Conservation (phyloP, 2,888 invertebrate species). For the Agonum fuliginosum region DNA sequence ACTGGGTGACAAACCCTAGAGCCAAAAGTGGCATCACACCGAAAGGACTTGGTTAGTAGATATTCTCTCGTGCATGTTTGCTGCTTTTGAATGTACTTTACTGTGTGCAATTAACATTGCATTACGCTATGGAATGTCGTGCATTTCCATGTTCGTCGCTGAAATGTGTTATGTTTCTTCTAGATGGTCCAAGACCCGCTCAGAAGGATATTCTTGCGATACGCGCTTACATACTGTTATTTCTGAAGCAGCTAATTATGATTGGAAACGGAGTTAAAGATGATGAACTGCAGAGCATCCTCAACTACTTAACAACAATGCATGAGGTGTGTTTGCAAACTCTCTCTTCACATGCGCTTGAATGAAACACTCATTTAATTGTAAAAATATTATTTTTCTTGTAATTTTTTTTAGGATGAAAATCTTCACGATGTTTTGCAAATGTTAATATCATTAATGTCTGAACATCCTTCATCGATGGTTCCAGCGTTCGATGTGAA, state of each 20-base stretch:
- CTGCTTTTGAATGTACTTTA: constrained; percentile 39
- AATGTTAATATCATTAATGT: constrained; percentile 97
- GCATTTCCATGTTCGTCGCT: not conserved
- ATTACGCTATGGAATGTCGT: constrained; percentile 32
- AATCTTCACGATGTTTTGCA: constrained; percentile 98
- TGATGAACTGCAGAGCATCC: constrained; percentile 98
- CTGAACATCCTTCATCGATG: constrained; percentile 99
- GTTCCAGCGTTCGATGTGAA: constrained; percentile 99
- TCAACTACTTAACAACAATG: constrained; percentile 98
- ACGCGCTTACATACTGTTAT: constrained; percentile 94
- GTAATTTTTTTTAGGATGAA: constrained; percentile 83
- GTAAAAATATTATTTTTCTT: not conserved
- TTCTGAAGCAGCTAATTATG: constrained; percentile 96
- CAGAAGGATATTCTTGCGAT: constrained; percentile 96
- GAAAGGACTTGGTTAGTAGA: constrained; percentile 80
- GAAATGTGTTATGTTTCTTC: constrained; percentile 64
- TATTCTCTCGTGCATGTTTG: not conserved
- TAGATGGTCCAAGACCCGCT: constrained; percentile 95
- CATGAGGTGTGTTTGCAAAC: constrained; percentile 84
- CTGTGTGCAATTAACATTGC: constrained; percentile 40
- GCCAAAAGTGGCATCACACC: constrained; percentile 96
- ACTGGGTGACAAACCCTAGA: constrained; percentile 98
- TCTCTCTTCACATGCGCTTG: constrained; percentile 22
- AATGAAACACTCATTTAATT: not conserved
- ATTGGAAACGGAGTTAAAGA: constrained; percentile 98